Base-by-base conservation (phyloP, 2,113 vertebrate genomes). In the Pluvianellus socialis region DNA sequence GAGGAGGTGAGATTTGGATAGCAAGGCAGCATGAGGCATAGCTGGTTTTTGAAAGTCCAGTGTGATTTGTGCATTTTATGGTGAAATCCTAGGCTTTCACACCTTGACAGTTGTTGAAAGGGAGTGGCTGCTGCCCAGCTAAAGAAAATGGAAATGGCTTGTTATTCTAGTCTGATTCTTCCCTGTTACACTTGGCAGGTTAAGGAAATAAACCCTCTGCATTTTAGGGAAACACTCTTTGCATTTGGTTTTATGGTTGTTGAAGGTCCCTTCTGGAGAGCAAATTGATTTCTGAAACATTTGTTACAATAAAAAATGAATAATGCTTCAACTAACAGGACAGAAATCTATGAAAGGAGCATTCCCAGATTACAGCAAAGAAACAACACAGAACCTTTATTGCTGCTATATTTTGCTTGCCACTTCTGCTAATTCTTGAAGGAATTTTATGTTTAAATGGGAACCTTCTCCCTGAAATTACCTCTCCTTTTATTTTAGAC, bases 201-300 rank as follows among this genome's bases (percentile, higher is more conserved):
- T 83, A 86, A 90, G 56, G 71, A 91, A 94, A 92, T 45, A 92
- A 86, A 47, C 15, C 5, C 53, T 70, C 59, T 65, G 50, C 27
- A n/a, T 92, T 95, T 95, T 53, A 67, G 59, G 42, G 35, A 66
- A 91, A 53, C 14, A 5, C 5, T 65, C 14, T 67, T 87, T 19
- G 4, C 52, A 53, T 91, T 84, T 93, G 44, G 9, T 91, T 96
- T 96, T 76, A 65, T 61, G 45, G 44, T 90, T 70, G 94, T 65
- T 63, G 80, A 94, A 27, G 20, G 45, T 83, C 67, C 58, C 26
- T 93, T 88, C 75, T 93, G 83, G 61, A 79, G 24, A 76, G 38
- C 20, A 96, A 97, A 96, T 73, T 63, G 87, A 90, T 90, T 86
- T 94, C 38, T 81, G 77, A 85, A 94, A 82, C 59, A 77, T 91